phyloP scores from a whole-genome alignment of 2,113 vertebrate genomes.

The Coturnix japonica region DNA sequence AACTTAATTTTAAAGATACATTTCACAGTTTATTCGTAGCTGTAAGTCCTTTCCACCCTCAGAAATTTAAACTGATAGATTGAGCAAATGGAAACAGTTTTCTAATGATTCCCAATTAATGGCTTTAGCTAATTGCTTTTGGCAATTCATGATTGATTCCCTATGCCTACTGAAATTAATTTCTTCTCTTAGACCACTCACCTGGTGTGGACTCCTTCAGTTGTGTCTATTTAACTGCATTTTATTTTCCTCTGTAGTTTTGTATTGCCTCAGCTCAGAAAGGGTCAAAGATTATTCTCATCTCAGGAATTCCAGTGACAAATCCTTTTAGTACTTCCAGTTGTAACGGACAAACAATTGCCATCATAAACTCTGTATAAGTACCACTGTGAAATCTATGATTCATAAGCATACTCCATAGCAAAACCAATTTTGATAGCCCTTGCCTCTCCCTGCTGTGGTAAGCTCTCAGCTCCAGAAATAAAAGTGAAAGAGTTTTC shows the following conservation, averaged over 20 bases:
- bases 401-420: conserved; percentile 20
- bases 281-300: background rate
- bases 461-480: conserved; percentile 1
- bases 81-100: conserved; percentile 28
- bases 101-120: conserved; percentile 9
- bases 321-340: conserved; percentile 18
- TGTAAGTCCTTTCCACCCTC: conserved; percentile 4
- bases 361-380: conserved; percentile 11
- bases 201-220: background rate
- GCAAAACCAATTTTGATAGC: conserved; percentile 37
- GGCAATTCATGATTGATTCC: background rate
- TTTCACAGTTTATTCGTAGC: conserved; percentile 62
- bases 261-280: conserved; percentile 18
- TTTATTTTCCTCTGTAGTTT: conserved; percentile 33
- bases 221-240: background rate
- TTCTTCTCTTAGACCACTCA: background rate
- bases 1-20: conserved; percentile 71
- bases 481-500: background rate
- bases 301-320: conserved; percentile 31
- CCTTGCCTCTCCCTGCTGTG: background rate
- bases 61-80: conserved; percentile 28
- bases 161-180: background rate
- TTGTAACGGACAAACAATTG: background rate
- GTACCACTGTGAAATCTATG: conserved; percentile 35
- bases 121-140: conserved; percentile 16